Evolutionary conservation across 1,140 invertebrate species (phyloP).

Genomic region (Bombus terrestris): DNA sequence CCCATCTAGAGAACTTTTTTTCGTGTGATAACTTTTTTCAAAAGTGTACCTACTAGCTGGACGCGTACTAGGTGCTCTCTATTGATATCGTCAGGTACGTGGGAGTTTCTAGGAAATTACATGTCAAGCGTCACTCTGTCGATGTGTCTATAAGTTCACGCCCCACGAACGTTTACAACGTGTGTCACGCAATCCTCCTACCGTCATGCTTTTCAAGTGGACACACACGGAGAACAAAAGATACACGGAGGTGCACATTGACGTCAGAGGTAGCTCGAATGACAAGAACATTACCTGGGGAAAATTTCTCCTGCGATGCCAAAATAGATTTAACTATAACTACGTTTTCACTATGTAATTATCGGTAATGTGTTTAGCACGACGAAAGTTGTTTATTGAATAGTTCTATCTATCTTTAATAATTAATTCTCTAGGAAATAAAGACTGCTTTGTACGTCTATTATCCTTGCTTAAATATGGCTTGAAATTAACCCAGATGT

Average conservation of each 20-base stretch:
- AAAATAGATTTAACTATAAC: slow-evolving; percentile 3
- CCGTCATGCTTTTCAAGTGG: slow-evolving; percentile 1
- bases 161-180: slow-evolving; percentile 7
- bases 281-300: slow-evolving; percentile 12
- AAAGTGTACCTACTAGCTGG: not conserved
- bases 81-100: slow-evolving; percentile 12
- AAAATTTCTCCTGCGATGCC: not conserved
- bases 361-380: not conserved
- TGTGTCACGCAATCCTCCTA: slow-evolving; percentile 15
- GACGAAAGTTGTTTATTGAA: not conserved
- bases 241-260: not conserved
- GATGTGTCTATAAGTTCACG: slow-evolving; percentile 21
- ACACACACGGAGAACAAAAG: slow-evolving; percentile 3
- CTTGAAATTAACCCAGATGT: too few species aligned
- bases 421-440: not conserved
- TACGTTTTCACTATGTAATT: not conserved
- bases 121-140: slow-evolving; percentile 21
- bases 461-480: not conserved
- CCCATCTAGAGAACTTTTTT: not conserved
- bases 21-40: not conserved
- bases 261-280: not conserved
- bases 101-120: slow-evolving; percentile 26
- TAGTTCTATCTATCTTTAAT: not conserved
- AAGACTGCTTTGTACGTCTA: not conserved
- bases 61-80: not conserved